A percentile compares a stretch with the other conserved stretches of the same genome.
These are phyloP conservation scores for Drosophila kambysellisi DNA, from an alignment of 2,888 invertebrate species.

Conservation along the genomic window DNA sequence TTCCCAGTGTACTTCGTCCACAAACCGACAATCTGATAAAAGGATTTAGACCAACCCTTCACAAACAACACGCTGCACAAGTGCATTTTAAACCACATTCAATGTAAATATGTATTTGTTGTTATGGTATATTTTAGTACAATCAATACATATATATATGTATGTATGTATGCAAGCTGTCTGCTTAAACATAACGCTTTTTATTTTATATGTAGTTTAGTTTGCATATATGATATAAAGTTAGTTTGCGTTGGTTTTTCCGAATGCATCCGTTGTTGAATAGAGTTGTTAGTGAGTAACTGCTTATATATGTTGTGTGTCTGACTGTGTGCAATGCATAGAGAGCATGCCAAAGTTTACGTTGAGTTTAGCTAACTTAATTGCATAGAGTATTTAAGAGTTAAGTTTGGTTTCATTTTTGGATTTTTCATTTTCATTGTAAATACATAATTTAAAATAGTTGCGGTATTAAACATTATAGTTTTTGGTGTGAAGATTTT, in stretches of 20 bases:
- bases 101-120: constrained; percentile 80
- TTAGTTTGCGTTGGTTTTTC: constrained; percentile 53
- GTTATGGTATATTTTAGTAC: constrained; percentile 70
- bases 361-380: constrained; percentile 66
- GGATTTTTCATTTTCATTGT: background rate
- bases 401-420: constrained; percentile 20
- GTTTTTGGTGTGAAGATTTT: constrained; percentile 44
- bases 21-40: background rate
- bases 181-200: constrained; percentile 74
- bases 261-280: constrained; percentile 60
- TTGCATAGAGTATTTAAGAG: constrained; percentile 71
- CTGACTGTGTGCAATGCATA: constrained; percentile 32
- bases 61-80: constrained; percentile 42
- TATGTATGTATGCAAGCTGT: constrained; percentile 55
- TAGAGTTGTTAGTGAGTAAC: constrained; percentile 53
- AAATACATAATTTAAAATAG: constrained; percentile 75
- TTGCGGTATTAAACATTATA: constrained; percentile 42
- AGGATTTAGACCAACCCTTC: background rate
- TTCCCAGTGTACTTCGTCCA: background rate
- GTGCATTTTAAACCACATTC: constrained; percentile 73
- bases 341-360: constrained; percentile 49
- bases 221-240: constrained; percentile 56
- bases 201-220: constrained; percentile 58
- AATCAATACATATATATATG: constrained; percentile 26
- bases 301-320: constrained; percentile 34